Percentiles rank a stretch among this genome's conserved stretches.
These are phyloP conservation scores for Alfaro cultratus DNA, from an alignment of 2,797 vertebrate genomes.

Conservation along the genomic window DNA sequence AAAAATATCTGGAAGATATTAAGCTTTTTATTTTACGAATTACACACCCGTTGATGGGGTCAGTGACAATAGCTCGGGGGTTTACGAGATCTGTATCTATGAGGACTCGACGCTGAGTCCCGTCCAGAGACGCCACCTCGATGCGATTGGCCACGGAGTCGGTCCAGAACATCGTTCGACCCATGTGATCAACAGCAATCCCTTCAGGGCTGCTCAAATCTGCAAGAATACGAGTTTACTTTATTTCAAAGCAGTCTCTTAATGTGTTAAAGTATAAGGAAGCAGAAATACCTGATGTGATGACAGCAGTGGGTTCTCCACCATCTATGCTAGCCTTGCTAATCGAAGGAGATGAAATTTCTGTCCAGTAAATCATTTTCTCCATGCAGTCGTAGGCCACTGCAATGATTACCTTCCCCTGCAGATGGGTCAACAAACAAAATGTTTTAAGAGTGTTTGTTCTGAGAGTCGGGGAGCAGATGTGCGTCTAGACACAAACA, in stretches of 20 bases:
- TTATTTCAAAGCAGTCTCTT: not conserved
- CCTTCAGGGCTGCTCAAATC: slow-evolving; percentile 92
- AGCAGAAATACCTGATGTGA: slow-evolving; percentile 81
- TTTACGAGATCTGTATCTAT: slow-evolving; percentile 88
- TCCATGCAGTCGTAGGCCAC: slow-evolving; percentile 92
- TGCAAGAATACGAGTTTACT: slow-evolving; percentile 49
- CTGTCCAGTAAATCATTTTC: slow-evolving; percentile 95
- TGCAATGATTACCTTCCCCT: slow-evolving; percentile 92
- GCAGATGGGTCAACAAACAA: slow-evolving; percentile 43
- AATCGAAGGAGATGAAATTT: slow-evolving; percentile 91
- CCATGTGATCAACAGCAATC: slow-evolving; percentile 88
- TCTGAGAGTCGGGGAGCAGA: slow-evolving; percentile 46
- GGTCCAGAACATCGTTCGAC: slow-evolving; percentile 93
- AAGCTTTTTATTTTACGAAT: not conserved
- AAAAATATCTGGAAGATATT: not conserved
- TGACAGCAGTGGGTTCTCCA: slow-evolving; percentile 83
- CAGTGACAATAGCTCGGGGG: slow-evolving; percentile 88
- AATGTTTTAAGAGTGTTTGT: slow-evolving; percentile 45
- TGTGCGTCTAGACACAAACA: slow-evolving; percentile 63
- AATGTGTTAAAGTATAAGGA: slow-evolving; percentile 1
- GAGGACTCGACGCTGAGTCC: slow-evolving; percentile 87
- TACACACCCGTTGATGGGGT: slow-evolving; percentile 86
- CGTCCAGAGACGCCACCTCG: slow-evolving; percentile 90
- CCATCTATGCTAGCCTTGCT: slow-evolving; percentile 88
- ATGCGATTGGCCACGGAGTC: slow-evolving; percentile 90